A percentile compares a stretch with the other conserved stretches of the same genome.
These are phyloP conservation scores for Diploptera punctata DNA, from an alignment of 2,888 invertebrate species.

Conservation along the genomic window DNA sequence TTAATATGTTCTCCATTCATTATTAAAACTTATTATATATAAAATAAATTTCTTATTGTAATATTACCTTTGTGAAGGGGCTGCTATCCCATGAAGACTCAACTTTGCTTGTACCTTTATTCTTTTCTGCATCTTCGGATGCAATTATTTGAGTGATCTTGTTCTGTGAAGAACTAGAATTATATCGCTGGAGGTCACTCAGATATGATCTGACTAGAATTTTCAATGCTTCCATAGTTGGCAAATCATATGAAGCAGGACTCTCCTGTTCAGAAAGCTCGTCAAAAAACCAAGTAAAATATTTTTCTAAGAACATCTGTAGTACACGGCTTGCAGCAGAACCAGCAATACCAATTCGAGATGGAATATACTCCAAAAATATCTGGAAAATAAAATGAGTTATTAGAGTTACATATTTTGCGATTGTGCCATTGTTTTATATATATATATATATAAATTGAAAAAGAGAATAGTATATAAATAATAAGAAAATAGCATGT, in stretches of 20 bases:
- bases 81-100: not conserved
- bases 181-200: constrained; percentile 44
- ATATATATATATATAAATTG: too few relatives aligned
- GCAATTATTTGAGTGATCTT: not conserved
- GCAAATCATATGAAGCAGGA: constrained; percentile 42
- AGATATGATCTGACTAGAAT: constrained; percentile 52
- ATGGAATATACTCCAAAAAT: constrained; percentile 70
- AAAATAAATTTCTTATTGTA: too few relatives aligned
- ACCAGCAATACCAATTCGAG: constrained; percentile 64
- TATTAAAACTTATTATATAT: too few relatives aligned
- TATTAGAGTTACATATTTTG: too few relatives aligned
- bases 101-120: not conserved
- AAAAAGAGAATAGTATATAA: too few relatives aligned
- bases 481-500: too few relatives aligned
- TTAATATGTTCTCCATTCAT: too few relatives aligned
- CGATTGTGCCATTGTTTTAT: too few relatives aligned
- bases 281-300: constrained; percentile 37
- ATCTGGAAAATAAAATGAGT: too few relatives aligned
- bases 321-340: constrained; percentile 47
- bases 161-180: not conserved
- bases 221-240: constrained; percentile 46
- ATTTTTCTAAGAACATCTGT: constrained; percentile 47
- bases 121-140: not conserved
- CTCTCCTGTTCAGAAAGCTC: not conserved
- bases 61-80: not conserved